phyloP scores from a whole-genome alignment of 2,797 vertebrate species.

The Mionectes olivaceus region DNA sequence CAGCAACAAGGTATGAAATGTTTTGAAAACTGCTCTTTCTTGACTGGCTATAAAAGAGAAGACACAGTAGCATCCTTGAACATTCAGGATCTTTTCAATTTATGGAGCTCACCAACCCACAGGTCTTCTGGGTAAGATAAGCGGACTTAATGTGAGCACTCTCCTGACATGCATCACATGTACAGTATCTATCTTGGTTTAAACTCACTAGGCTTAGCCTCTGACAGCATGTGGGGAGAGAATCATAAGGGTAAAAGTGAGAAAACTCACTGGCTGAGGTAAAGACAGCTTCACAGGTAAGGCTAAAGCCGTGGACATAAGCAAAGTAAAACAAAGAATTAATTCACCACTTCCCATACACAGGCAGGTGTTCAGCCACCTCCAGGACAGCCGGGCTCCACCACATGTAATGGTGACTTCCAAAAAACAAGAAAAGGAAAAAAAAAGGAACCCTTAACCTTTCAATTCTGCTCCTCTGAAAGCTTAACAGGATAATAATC shows the following conservation, averaged over 20 bases:
- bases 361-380: background rate
- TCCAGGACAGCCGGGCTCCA: background rate
- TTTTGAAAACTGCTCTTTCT: background rate
- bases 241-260: background rate
- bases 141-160: background rate
- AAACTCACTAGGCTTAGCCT: background rate
- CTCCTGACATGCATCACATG: background rate
- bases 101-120: background rate
- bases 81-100: background rate
- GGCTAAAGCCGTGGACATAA: background rate
- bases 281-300: background rate
- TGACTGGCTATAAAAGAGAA: rapidly evolving
- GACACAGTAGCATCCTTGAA: background rate
- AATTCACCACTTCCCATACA: rapidly evolving
- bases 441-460: background rate
- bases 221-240: background rate
- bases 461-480: background rate
- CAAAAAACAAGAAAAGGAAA: no score
- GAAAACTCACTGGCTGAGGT: background rate
- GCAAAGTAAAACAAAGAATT: background rate
- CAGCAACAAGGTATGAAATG: background rate
- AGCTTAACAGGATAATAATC: background rate
- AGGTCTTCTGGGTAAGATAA: background rate
- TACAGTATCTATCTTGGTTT: background rate
- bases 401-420: rapidly evolving